These are phyloP conservation scores for Seriola rivoliana DNA, from an alignment of 2,113 vertebrate genomes.

Conservation along the genomic window DNA sequence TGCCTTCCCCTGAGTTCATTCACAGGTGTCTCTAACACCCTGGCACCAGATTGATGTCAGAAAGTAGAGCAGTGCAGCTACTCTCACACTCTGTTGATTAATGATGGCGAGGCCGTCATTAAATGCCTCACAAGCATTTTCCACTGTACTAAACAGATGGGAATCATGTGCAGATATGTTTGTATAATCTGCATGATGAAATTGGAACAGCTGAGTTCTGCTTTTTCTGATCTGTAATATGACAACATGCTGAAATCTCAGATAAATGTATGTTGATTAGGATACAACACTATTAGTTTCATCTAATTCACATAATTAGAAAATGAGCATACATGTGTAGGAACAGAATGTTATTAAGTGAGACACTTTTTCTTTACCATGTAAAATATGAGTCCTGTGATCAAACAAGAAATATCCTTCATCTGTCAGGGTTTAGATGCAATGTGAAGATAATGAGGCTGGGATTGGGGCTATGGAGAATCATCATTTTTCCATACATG, in stretches of 20 bases:
- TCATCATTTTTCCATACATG: not conserved
- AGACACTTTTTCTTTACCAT: too few species aligned
- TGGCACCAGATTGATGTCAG: constrained; percentile 5
- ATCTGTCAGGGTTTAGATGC: constrained; percentile 3
- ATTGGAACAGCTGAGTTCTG: not conserved
- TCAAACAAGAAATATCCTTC: not conserved
- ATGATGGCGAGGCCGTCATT: not conserved
- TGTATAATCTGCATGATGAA: not conserved
- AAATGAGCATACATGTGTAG: not conserved
- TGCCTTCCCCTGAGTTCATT: constrained; percentile 22
- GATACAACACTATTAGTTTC: not conserved
- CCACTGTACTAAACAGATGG: constrained; percentile 12
- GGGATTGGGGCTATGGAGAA: not conserved
- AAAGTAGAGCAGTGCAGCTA: constrained; percentile 8
- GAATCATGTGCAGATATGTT: not conserved
- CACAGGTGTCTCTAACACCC: constrained; percentile 28
- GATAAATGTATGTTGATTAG: not conserved
- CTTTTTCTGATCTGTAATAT: too few species aligned
- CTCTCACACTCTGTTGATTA: not conserved
- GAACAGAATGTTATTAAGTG: not conserved
- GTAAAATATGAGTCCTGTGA: not conserved
- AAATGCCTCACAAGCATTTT: constrained; percentile 25
- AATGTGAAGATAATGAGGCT: not conserved
- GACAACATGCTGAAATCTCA: not conserved
- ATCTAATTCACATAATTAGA: not conserved